phyloP scores from a whole-genome alignment of 2,888 invertebrate species.

The Tolmerus cingulatus region DNA sequence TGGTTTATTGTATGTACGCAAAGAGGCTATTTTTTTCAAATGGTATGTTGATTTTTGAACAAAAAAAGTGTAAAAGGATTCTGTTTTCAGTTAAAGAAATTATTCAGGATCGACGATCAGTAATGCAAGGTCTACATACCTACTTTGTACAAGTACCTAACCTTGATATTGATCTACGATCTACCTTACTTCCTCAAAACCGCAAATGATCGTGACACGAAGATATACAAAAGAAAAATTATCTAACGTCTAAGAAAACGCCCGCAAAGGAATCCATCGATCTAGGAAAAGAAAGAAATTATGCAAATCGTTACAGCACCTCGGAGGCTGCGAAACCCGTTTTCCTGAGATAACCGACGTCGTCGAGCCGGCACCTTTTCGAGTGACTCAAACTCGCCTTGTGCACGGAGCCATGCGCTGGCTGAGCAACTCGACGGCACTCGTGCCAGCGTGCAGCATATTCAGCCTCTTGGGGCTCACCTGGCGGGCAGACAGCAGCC shows the following conservation, averaged over 20 bases:
- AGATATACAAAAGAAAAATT: not conserved
- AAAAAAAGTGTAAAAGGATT: too few species aligned
- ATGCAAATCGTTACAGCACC: slow-evolving; percentile 28
- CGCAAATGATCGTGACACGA: not conserved
- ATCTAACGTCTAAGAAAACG: slow-evolving; percentile 1
- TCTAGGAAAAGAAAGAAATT: slow-evolving; percentile 2
- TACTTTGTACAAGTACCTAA: not conserved
- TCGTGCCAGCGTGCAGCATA: not conserved
- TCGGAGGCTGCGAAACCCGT: slow-evolving; percentile 12
- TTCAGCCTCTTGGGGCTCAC: not conserved
- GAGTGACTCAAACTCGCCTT: slow-evolving; percentile 1
- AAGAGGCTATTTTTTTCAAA: too few species aligned
- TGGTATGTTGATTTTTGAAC: too few species aligned
- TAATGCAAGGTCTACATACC: not conserved
- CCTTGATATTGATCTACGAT: not conserved
- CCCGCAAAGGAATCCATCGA: not conserved
- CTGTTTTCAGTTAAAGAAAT: too few species aligned
- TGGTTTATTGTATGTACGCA: too few species aligned
- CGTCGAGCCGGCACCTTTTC: not conserved
- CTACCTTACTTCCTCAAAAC: not conserved
- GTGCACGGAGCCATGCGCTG: not conserved
- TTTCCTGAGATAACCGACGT: not conserved
- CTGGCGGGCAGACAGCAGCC: not conserved
- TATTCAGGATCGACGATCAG: too few species aligned
- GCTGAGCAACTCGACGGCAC: too few species aligned